A percentile compares a stretch with the other conserved stretches of the same genome.
Conservation (phyloP, 37 sponge, comb jelly and placozoan species). For the Halichondria panicea region DNA sequence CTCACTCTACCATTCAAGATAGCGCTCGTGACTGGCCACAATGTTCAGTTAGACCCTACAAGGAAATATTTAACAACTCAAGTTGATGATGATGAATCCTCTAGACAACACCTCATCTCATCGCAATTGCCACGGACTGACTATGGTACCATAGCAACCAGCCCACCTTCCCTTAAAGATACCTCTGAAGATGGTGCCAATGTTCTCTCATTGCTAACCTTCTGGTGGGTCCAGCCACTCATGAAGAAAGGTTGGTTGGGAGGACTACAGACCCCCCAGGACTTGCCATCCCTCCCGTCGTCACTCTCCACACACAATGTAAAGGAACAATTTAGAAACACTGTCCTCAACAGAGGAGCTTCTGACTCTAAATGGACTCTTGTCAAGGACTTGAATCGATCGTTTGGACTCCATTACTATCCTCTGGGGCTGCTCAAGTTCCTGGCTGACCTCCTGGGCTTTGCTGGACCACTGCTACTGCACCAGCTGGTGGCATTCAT, state of each 20-base stretch:
- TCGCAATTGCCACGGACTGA: neutral
- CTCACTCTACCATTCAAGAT: constrained; percentile 45
- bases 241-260: constrained; percentile 74
- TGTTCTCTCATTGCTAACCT: constrained; percentile 60
- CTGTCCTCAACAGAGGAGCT: neutral
- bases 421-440: constrained; percentile 93
- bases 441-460: constrained; percentile 69
- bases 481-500: constrained; percentile 82
- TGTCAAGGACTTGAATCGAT: constrained; percentile 68
- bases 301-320: constrained; percentile 43
- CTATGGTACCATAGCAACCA: constrained; percentile 4
- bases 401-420: constrained; percentile 92
- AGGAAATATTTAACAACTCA: too few species aligned
- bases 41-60: constrained; percentile 8
- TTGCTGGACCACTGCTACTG: constrained; percentile 91
- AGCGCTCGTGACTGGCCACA: constrained; percentile 8
- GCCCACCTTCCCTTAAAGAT: neutral
- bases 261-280: constrained; percentile 32
- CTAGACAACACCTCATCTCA: constrained; percentile 24
- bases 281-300: constrained; percentile 64
- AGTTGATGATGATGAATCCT: constrained; percentile 34
- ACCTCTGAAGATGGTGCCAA: constrained; percentile 70
- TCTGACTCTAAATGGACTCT: constrained; percentile 22
- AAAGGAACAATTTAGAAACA: constrained; percentile 37
- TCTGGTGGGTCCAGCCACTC: constrained; percentile 85